Base-by-base conservation (phyloP, 2,888 invertebrate species). In the Torymus texanus region DNA sequence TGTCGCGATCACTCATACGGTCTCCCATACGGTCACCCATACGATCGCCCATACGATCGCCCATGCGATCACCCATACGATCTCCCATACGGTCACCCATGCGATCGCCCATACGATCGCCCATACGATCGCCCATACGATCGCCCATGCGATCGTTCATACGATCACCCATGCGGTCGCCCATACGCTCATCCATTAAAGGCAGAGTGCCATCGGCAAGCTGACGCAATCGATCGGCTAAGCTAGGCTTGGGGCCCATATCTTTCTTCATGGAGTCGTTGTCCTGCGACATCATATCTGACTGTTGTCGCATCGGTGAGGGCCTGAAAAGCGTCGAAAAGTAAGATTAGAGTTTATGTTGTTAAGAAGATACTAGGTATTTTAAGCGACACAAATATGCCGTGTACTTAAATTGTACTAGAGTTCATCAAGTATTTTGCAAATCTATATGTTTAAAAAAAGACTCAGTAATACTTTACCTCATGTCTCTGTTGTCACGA, bases 181-280 rank as follows among this genome's bases (percentile, higher is more conserved):
- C 89, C 76, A 88, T 87, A 16, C 89, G 85, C 13, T 82, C 82
- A 66, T 90, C 90, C 53, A 89, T 88, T 1, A 90, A 56, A 0
- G 88, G 89, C 62, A 89, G 80, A 8, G 88, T 89, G 1, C 90
- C 90, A 75, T 91, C 91, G 0, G 91, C 91, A 16, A 91, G 82
- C 75, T 89, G 91, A 8, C 91, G 86, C 3, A 91, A 80, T 14
- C 91, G 86, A 29, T 91, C 91, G 0, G 90, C 88, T 2, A 91
- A 85, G 62, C 90, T 90, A 2, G 87, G 87, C 81, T 90, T 90
- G 55, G 86, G 83, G 1, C 67, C 79, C 24, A 67, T 67, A 1
- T 89, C 89, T 63, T 90, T 90, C 63, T 89, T 90, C 71, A 85
- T 78, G 51, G 68, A 16, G 21, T 83, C 81, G 50, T 75, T 70